Evolutionary conservation across 2,113 vertebrate genomes (phyloP).

Genomic region (Hyperopisus bebe): DNA sequence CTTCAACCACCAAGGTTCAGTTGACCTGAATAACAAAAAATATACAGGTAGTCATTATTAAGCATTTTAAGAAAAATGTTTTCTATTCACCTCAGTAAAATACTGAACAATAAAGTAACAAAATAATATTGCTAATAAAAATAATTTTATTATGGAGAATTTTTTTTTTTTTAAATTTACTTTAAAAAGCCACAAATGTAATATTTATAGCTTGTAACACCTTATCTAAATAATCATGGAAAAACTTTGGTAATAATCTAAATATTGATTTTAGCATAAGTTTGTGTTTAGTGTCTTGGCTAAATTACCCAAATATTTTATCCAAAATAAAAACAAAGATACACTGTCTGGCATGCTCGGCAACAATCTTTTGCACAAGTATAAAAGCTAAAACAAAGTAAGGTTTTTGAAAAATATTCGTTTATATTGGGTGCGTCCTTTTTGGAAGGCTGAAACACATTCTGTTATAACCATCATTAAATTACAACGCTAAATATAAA

Average conservation of each 20-base stretch:
- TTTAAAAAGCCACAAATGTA: background rate
- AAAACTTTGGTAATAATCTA: background rate
- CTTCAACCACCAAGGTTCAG: background rate
- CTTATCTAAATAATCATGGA: background rate
- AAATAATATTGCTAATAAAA: background rate
- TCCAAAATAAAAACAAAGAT: constrained; percentile 67
- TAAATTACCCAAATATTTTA: constrained; percentile 58
- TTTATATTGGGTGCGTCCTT: background rate
- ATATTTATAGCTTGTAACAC: background rate
- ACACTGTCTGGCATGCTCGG: constrained; percentile 67
- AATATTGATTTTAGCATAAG: background rate
- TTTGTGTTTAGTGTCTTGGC: constrained; percentile 60
- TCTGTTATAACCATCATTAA: background rate
- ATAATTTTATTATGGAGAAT: background rate
- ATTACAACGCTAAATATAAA: background rate
- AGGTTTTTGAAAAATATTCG: background rate
- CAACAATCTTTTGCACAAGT: background rate
- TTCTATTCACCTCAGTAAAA: background rate
- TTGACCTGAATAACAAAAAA: background rate
- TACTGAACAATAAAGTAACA: background rate
- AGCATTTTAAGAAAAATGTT: background rate
- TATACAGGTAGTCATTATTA: background rate
- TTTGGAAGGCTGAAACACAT: background rate
- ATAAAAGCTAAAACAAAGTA: background rate
- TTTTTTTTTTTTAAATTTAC: background rate